Evolutionary conservation across 2,888 invertebrate genomes (phyloP).

Genomic region (Ormyrus labotus): DNA sequence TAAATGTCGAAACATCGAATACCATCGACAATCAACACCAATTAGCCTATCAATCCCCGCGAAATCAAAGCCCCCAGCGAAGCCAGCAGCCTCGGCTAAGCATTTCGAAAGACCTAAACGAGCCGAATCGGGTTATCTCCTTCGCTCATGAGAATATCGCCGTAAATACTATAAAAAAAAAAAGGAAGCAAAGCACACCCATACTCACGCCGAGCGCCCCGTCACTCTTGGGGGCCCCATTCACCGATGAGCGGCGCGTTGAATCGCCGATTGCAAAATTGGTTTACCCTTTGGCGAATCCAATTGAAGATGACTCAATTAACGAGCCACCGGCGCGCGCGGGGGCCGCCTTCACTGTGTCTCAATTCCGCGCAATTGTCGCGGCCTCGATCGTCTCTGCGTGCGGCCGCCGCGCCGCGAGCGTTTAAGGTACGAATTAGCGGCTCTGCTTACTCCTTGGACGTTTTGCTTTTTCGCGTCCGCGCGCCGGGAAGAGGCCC

Average conservation of each 20-base stretch:
- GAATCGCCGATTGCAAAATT: slow-evolving; percentile 56
- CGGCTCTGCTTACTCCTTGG: not conserved
- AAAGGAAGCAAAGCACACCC: not conserved
- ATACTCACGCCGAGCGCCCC: not conserved
- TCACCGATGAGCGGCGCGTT: not conserved
- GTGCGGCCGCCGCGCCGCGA: not conserved
- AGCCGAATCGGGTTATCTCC: slow-evolving; percentile 15
- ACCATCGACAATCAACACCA: no score
- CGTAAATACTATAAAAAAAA: not conserved
- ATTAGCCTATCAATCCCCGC: no score
- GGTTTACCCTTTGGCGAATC: slow-evolving; percentile 54
- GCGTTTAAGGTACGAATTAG: slow-evolving; percentile 19
- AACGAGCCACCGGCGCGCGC: not conserved
- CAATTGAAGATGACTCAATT: slow-evolving; percentile 55
- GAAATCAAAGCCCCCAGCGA: no score
- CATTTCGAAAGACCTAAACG: slow-evolving; percentile 18
- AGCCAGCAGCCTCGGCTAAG: not conserved
- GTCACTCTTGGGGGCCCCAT: not conserved
- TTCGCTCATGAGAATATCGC: not conserved
- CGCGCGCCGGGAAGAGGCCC: no score
- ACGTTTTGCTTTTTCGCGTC: not conserved
- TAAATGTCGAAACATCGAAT: no score
- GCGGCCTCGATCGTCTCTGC: slow-evolving; percentile 49
- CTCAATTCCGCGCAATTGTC: slow-evolving; percentile 55
- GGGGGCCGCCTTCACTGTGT: slow-evolving; percentile 35